Evolutionary conservation across 2,888 invertebrate species (phyloP), one percentile per base, ranked within the genome.

Genomic region (Horisme vitalbata): DNA sequence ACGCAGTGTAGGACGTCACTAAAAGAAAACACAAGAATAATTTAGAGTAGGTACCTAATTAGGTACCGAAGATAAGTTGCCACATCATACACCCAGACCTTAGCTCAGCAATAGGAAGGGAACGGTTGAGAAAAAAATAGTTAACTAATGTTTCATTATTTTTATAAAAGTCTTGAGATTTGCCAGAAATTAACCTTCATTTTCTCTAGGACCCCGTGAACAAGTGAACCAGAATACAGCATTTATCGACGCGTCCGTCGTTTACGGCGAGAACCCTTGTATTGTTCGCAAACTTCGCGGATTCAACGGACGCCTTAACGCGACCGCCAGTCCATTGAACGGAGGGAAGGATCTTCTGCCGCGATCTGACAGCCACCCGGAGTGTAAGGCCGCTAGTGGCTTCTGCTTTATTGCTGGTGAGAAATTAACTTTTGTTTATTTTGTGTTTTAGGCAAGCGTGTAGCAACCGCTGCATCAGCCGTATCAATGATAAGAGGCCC

Each of bases 161-260:
- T n/a, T n/a, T n/a, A n/a, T n/a, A n/a, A n/a, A n/a, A n/a, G n/a
- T n/a, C n/a, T n/a, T n/a, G n/a, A n/a, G n/a, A n/a, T n/a, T n/a
- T n/a, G n/a, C n/a, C n/a, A n/a, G n/a, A n/a, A n/a, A n/a, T n/a
- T n/a, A n/a, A n/a, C n/a, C n/a, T 15, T 18, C 18, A n/a, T n/a
- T 23, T 7, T 7, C 33, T 38, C 4, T 66, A 91, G 95, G 97
- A 6, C 95, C 97, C 0, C 92, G 98, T 46, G 97, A 98, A 65
- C 98, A 98, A 87, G 94, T 97, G 9, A 98, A 99, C 78, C 96
- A 97, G 73, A 97, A 97, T 71, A 96, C 97, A 0, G 96, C 96
- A 0, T 98, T 94, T 80, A 87, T 98, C 39, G 97, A 97, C 68
- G 95, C 91, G 0, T 97, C 97, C 0, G 95, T 95, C 54, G 89